Evolutionary conservation across 92 coral and sea anemone species (phyloP).

Genomic region (Epizoanthus illoricatus): DNA sequence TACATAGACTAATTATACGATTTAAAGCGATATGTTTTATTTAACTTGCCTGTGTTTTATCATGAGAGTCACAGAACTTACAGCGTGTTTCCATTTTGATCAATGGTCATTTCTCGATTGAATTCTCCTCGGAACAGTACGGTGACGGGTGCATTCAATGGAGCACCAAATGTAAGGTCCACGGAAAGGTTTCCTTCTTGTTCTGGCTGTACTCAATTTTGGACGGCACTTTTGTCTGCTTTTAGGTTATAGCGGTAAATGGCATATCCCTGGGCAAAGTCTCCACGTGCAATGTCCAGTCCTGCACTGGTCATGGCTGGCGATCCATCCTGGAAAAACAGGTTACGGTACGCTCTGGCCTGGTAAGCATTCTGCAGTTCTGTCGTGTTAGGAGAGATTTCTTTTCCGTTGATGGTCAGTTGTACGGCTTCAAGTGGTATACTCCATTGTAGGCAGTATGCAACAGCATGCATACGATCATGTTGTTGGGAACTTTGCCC

Average conservation of each 20-base stretch:
- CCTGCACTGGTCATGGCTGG: conserved; percentile 24
- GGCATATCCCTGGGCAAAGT: conserved; percentile 41
- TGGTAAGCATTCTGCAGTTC: conserved; percentile 13
- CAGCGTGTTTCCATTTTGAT: conserved; percentile 23
- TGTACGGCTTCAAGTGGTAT: conserved; percentile 37
- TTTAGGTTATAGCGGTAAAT: conserved; percentile 29
- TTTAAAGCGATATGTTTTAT: too few species aligned
- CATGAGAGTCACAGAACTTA: conserved; percentile 16
- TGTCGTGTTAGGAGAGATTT: not conserved
- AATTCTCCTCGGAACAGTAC: conserved; percentile 31
- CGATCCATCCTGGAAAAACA: conserved; percentile 8
- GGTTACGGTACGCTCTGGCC: conserved; percentile 27
- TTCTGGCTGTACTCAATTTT: conserved; percentile 7
- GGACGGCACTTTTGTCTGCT: conserved; percentile 44
- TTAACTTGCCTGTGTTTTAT: too few species aligned
- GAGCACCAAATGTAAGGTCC: not conserved
- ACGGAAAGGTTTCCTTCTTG: conserved; percentile 40
- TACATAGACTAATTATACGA: too few species aligned
- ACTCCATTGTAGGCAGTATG: conserved; percentile 45
- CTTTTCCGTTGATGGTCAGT: conserved; percentile 38
- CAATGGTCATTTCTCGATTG: conserved; percentile 40
- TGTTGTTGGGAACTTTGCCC: conserved; percentile 42
- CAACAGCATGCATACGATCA: conserved; percentile 30
- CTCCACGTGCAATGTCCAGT: conserved; percentile 37
- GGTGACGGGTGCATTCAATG: not conserved